A percentile compares a stretch with the other conserved stretches of the same genome.
Evolutionary conservation across 2,888 invertebrate species (phyloP).

Genomic region (Mycalesis mineus): DNA sequence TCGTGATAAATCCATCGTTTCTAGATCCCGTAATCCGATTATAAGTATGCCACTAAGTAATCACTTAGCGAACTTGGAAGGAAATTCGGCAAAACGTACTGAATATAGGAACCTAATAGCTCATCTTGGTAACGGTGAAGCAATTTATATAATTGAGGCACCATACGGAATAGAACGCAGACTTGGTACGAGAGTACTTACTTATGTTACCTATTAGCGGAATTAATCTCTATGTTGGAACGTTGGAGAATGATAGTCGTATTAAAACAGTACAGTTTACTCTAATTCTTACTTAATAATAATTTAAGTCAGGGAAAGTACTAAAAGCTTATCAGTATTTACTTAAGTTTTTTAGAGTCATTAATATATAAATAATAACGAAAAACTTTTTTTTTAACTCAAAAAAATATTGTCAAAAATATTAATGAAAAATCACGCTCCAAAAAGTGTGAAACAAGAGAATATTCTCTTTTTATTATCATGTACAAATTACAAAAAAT

Average conservation of each 20-base stretch:
- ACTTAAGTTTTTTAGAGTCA: too few relatives aligned
- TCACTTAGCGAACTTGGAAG: conserved; percentile 15
- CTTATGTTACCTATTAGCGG: conserved; percentile 1
- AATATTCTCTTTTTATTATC: too few relatives aligned
- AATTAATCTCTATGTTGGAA: background rate
- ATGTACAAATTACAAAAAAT: too few relatives aligned
- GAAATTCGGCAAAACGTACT: conserved; percentile 10
- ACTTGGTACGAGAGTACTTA: background rate
- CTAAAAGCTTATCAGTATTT: too few relatives aligned
- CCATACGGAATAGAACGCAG: conserved; percentile 5
- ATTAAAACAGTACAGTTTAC: too few relatives aligned
- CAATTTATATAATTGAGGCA: conserved; percentile 20
- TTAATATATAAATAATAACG: too few relatives aligned
- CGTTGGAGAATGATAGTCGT: background rate
- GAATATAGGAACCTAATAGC: conserved; percentile 15
- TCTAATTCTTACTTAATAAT: too few relatives aligned
- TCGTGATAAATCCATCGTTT: background rate
- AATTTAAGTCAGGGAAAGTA: too few relatives aligned
- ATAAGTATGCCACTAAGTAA: conserved; percentile 8
- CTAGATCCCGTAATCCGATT: background rate
- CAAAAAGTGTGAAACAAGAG: too few relatives aligned
- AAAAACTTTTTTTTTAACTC: too few relatives aligned
- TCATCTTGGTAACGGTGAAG: conserved; percentile 4
- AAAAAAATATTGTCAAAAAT: too few relatives aligned
- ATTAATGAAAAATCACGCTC: too few relatives aligned